These are phyloP conservation scores for Macquaria australasica DNA, from an alignment of 2,113 vertebrate species.

Conservation along the genomic window DNA sequence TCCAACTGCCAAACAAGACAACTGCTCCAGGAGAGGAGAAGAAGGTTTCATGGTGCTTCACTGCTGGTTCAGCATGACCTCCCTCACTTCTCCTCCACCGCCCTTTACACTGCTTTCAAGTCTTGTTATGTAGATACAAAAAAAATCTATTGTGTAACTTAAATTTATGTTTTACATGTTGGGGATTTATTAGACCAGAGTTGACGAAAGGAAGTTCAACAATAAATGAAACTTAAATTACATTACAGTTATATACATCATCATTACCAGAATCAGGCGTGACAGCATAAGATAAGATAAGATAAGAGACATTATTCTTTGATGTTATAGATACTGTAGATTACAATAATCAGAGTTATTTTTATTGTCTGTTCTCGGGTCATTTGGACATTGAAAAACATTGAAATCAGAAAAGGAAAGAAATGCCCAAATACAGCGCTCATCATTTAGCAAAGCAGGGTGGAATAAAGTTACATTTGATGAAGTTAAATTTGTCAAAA, in stretches of 20 bases:
- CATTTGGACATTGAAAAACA: not conserved
- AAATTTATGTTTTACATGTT: not conserved
- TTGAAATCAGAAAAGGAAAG: not conserved
- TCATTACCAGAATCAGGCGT: not conserved
- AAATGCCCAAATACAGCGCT: not conserved
- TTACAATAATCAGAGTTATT: not conserved
- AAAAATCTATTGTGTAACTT: not conserved
- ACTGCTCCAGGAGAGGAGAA: conserved; percentile 35
- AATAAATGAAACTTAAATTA: not conserved
- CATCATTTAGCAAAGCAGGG: not conserved
- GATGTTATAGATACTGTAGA: not conserved
- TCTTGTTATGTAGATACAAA: not conserved
- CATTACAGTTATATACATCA: not conserved
- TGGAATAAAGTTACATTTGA: not conserved
- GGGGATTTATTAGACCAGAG: not conserved
- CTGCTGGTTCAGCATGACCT: conserved; percentile 11
- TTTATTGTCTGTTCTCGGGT: not conserved
- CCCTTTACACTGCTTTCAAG: not conserved
- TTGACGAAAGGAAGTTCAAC: not conserved
- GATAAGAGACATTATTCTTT: not conserved
- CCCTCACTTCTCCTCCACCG: not conserved
- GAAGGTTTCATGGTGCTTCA: not conserved
- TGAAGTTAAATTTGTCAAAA: not conserved
- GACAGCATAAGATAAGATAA: not conserved
- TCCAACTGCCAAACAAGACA: conserved; percentile 37